phyloP scores from a whole-genome alignment of 2,888 invertebrate species.

The Nebria brevicollis region DNA sequence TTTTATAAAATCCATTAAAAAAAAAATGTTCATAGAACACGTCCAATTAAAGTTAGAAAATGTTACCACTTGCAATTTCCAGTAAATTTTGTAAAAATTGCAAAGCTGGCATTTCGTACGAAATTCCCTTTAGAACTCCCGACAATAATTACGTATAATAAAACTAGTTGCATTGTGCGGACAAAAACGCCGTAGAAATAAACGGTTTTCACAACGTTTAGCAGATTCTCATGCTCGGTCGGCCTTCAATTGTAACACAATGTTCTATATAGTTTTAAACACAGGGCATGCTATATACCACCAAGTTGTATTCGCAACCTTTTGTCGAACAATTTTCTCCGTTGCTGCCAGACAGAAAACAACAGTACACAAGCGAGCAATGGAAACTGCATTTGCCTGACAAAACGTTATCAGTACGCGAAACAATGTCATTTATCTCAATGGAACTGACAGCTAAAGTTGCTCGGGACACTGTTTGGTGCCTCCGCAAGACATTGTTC shows the following conservation, averaged over 20 bases:
- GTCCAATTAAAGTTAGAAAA: neutral
- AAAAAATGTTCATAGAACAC: neutral
- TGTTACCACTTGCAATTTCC: neutral
- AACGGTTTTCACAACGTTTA: neutral
- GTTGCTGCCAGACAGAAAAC: neutral
- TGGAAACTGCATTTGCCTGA: conserved; percentile 38
- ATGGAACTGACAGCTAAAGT: conserved; percentile 43
- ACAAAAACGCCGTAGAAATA: neutral
- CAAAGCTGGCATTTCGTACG: neutral
- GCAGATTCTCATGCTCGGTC: neutral
- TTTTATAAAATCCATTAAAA: too few relatives aligned
- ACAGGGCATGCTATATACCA: neutral
- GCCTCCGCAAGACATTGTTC: conserved; percentile 44
- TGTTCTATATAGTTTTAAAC: neutral
- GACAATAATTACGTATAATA: neutral
- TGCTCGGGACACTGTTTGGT: conserved; percentile 40
- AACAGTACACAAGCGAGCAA: neutral
- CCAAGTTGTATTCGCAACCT: conserved; percentile 15
- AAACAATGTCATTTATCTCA: conserved; percentile 45
- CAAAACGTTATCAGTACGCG: conserved; percentile 42
- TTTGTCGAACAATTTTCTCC: conserved; percentile 12
- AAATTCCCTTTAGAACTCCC: neutral
- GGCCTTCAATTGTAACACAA: neutral
- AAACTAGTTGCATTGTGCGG: neutral
- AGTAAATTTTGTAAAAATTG: neutral